Conservation (phyloP, 1,140 invertebrate species). For the Drosophila takahashii region DNA sequence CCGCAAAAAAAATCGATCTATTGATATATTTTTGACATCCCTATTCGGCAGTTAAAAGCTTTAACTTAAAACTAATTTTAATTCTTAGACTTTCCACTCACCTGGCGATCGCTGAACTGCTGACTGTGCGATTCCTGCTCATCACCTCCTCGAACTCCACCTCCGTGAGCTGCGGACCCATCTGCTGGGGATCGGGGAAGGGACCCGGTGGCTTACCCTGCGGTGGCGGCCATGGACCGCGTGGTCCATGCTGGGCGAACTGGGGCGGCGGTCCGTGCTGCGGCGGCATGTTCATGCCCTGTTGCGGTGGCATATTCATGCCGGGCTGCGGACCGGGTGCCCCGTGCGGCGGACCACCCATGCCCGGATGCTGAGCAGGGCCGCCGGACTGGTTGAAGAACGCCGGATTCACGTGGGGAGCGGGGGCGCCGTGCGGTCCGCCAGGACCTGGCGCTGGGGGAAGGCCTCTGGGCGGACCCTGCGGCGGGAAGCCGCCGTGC, state of each 20-base stretch:
- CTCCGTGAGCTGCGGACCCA: conserved; percentile 92
- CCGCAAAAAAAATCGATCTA: no score
- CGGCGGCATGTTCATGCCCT: conserved; percentile 85
- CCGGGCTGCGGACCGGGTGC: conserved; percentile 87
- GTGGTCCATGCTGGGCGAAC: conserved; percentile 86
- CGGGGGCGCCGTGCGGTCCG: conserved; percentile 89
- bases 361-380: conserved; percentile 87
- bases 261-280: conserved; percentile 87
- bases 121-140: conserved; percentile 98
- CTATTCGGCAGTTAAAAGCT: no score
- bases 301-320: conserved; percentile 86
- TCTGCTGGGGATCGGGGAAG: conserved; percentile 83
- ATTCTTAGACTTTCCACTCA: conserved; percentile 13
- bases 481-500: conserved; percentile 85
- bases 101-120: conserved; percentile 96
- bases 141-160: conserved; percentile 99
- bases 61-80: no score
- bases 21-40: no score
- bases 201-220: conserved; percentile 86
- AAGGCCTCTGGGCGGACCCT: conserved; percentile 87
- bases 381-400: conserved; percentile 93
- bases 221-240: conserved; percentile 79
- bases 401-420: conserved; percentile 97
- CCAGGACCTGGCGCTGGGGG: conserved; percentile 86
- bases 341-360: conserved; percentile 86